Conservation (phyloP, 2,888 invertebrate species). For the Machimus atricapillus region DNA sequence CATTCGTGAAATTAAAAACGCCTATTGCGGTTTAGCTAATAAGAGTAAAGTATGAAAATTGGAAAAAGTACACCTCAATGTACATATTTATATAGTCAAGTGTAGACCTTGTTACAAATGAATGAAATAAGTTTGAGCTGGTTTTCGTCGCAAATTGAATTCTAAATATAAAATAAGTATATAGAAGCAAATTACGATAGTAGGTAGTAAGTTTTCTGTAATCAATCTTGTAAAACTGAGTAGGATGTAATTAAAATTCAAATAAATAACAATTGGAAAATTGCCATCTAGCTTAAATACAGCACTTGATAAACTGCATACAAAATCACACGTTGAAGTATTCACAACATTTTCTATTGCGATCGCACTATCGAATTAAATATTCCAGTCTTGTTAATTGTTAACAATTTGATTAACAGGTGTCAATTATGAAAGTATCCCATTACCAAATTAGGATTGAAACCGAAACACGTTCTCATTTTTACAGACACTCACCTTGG, state of each 20-base stretch:
- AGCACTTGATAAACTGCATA: not conserved
- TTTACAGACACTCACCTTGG: slow-evolving; percentile 14
- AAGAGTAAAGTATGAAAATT: not conserved
- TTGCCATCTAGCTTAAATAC: not conserved
- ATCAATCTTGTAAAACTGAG: not conserved
- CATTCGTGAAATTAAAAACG: not conserved
- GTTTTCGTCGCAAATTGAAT: not conserved
- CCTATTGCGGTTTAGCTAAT: not conserved
- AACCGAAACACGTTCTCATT: not conserved
- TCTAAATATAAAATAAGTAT: not conserved
- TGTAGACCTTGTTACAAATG: not conserved
- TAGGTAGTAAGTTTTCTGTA: not conserved
- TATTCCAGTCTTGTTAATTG: not conserved
- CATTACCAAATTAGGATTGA: not conserved
- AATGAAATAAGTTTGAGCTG: not conserved
- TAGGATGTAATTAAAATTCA: not conserved
- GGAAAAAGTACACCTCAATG: not conserved
- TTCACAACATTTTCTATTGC: not conserved
- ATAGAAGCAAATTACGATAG: not conserved
- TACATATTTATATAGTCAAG: not conserved
- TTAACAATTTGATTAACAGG: not conserved
- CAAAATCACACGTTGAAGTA: not conserved
- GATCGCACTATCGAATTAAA: not conserved
- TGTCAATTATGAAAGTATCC: not conserved
- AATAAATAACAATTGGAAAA: not conserved